Base-by-base conservation (phyloP, 1,140 invertebrate species). In the Dreissena polymorpha region DNA sequence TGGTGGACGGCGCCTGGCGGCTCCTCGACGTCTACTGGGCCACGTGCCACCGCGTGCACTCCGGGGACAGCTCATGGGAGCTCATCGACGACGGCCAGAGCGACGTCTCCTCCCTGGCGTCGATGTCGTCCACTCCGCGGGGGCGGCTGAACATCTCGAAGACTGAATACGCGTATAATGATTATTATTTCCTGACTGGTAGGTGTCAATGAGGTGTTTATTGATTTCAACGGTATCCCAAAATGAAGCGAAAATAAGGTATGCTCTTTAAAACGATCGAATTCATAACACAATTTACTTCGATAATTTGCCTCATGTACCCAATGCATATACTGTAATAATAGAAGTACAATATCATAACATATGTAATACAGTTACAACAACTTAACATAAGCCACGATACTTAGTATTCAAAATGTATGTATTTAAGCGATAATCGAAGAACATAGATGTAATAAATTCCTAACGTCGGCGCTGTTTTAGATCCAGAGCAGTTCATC, bases 401-500 rank as follows among this genome's bases (percentile, higher is more conserved):
- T 39, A 5, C 39, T 39, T 39, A 39, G 39, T 39, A 39, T 39
- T 39, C 39, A 39, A 39, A 39, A 39, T 39, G 39, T 39, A 39
- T 39, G 2, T 39, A 5, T 39, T 39, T 39, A 39, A 5, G n/a
- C n/a, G n/a, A n/a, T n/a, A n/a, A n/a, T n/a, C n/a, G n/a, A n/a
- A n/a, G n/a, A n/a, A n/a, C n/a, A n/a, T n/a, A n/a, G n/a, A n/a
- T n/a, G n/a, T n/a, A n/a, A 39, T 39, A 39, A 39, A 39, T 39
- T 8, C 8, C 8, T 39, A 39, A 39, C 39, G 2, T 39, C 39
- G 39, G 39, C 39, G 39, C 39, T 39, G 39, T 60, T 78, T 5
- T 57, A 83, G 94, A 94, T 85, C 94, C 94, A 2, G 92, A 94
- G 67, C 90, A 93, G 21, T 88, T 94, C 76, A 93, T 94, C 39